Percentiles rank a stretch among this genome's conserved stretches.
These are phyloP conservation scores for Triplophysa tibetana DNA, from an alignment of 2,113 vertebrate genomes.

Conservation along the genomic window DNA sequence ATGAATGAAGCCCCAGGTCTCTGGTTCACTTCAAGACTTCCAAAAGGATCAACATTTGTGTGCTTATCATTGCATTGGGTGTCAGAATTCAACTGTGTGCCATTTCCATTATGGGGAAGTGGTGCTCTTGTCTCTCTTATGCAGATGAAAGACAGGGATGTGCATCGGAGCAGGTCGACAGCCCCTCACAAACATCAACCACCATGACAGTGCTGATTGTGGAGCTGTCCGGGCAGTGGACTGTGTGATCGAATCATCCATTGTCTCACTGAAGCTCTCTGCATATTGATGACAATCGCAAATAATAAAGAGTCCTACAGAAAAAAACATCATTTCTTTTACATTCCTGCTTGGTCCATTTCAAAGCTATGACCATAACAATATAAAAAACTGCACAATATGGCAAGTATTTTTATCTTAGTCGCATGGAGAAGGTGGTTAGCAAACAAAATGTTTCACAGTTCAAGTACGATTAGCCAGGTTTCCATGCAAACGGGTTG, in stretches of 20 bases:
- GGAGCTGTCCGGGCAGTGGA: slow-evolving; percentile 24
- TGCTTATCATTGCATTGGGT: not conserved
- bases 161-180: slow-evolving; percentile 34
- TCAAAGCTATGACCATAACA: too few species aligned
- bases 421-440: too few species aligned
- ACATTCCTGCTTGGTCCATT: not conserved
- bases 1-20: too few species aligned
- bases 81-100: slow-evolving; percentile 31
- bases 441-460: too few species aligned
- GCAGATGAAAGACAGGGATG: slow-evolving; percentile 41
- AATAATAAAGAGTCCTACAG: not conserved
- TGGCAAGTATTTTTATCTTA: too few species aligned
- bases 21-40: not conserved
- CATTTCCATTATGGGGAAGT: slow-evolving; percentile 32
- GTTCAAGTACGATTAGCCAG: too few species aligned
- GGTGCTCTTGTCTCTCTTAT: slow-evolving; percentile 19
- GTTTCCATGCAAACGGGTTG: too few species aligned
- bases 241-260: slow-evolving; percentile 28
- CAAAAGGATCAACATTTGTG: not conserved
- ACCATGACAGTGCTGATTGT: slow-evolving; percentile 32
- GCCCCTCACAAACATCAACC: slow-evolving; percentile 31
- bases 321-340: not conserved
- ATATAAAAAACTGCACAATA: too few species aligned
- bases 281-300: slow-evolving; percentile 13
- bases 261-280: slow-evolving; percentile 9